A percentile compares a stretch with the other conserved stretches of the same genome.
Conservation (phyloP, 2,797 vertebrate genomes). For the Falco concolor region DNA sequence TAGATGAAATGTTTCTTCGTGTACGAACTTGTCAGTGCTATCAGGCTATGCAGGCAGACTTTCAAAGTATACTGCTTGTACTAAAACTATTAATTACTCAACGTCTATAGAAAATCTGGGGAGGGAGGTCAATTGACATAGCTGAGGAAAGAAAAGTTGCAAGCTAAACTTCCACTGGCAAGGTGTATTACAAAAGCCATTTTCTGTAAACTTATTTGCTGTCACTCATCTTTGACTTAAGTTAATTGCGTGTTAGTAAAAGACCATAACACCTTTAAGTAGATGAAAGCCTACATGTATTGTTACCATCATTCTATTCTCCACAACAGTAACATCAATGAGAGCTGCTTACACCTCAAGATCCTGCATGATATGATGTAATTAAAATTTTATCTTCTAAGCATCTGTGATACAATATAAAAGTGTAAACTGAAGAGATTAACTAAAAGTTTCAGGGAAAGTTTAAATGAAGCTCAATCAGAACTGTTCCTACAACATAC, state of each 20-base stretch:
- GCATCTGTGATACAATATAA: neutral
- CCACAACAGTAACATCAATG: neutral
- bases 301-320: neutral
- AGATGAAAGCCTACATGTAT: neutral
- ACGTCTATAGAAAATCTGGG: rapidly evolving
- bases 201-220: neutral
- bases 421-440: neutral
- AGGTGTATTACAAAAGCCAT: neutral
- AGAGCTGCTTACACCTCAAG: neutral
- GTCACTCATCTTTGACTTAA: neutral
- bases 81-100: neutral
- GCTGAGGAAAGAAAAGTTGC: neutral
- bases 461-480: neutral
- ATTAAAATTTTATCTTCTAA: neutral
- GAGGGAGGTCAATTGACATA: neutral
- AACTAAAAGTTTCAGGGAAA: neutral
- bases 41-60: neutral
- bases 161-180: neutral
- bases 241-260: neutral
- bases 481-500: neutral
- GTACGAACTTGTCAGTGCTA: neutral
- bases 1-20: neutral
- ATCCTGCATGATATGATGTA: neutral
- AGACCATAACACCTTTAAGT: neutral
- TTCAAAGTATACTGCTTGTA: neutral